phyloP scores from a whole-genome alignment of 2,113 vertebrate species.

The Triplophysa dalaica region DNA sequence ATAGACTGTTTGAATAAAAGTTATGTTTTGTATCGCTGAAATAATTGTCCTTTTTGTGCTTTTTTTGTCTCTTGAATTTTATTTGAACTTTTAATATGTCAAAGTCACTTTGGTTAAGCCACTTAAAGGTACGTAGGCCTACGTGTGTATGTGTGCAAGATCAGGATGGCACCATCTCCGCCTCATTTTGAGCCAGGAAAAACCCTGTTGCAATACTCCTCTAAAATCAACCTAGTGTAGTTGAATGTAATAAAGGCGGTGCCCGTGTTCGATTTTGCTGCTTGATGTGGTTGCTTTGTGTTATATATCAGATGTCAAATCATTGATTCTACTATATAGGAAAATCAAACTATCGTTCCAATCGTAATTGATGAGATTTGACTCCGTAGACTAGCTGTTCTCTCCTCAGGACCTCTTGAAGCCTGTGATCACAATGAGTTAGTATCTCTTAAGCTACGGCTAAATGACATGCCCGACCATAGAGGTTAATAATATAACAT shows the following conservation, averaged over 20 bases:
- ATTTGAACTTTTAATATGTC: no score
- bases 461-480: constrained; percentile 17
- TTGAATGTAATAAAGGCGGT: no score
- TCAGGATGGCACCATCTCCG: no score
- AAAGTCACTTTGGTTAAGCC: no score
- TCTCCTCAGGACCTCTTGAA: neutral
- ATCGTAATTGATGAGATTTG: neutral
- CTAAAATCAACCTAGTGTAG: neutral
- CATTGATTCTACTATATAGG: neutral
- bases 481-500: constrained; percentile 31
- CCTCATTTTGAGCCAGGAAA: no score
- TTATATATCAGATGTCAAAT: neutral
- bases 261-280: no score
- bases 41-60: no score
- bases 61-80: no score
- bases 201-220: neutral
- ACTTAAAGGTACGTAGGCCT: no score
- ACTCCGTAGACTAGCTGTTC: neutral
- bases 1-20: no score
- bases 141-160: no score
- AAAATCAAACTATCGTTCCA: neutral
- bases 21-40: no score
- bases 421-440: neutral
- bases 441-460: constrained; percentile 1
- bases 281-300: neutral